Base-by-base conservation (phyloP, 2,888 invertebrate species). In the Gymnosoma rotundatum region DNA sequence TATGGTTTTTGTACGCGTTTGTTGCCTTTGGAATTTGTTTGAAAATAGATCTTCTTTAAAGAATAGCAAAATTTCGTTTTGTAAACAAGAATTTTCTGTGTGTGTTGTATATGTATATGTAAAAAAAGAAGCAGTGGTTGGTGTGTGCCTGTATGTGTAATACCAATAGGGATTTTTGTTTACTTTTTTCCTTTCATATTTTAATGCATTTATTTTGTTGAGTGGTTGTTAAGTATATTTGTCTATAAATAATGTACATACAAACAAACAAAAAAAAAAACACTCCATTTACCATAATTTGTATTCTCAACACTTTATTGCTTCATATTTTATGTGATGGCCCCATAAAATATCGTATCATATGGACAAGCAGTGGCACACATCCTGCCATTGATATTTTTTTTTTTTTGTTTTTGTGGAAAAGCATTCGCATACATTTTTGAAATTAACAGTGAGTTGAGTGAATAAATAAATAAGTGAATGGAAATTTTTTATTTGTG, bases 291-390 rank as follows among this genome's bases (percentile, higher is more conserved):
- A 75, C 75, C 75, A 83, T 83, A 79, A 83, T 83, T 83, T 79
- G 83, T 83, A 83, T 83, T 83, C 83, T 72, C 66, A 83, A 83
- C 83, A 79, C 75, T 83, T 83, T 79, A 83, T 79, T 72, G 70
- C 60, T 75, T 79, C 66, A 75, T 83, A 83, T 83, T 79, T 83
- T 75, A 83, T 83, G 54, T 70, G 64, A 75, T 83, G 69, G 79
- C 61, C 78, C 48, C 75, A 67, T 83, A 79, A 79, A 75, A 61
- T 67, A 79, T 60, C 45, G 45, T 64, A 70, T 69, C 42, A 42
- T 60, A 61, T 78, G 61, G 50, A 38, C 52, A 25, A 61, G 48
- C 42, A 32, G 61, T 60, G 3, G 7, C 42, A 48, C 32, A 32
- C 18, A 2, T 18, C 9, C 66, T 21, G 20, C 36, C 12, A 6